A percentile compares a stretch with the other conserved stretches of the same genome.
Evolutionary conservation across 2,888 invertebrate species (phyloP).

Genomic region (Tineola bisselliella): DNA sequence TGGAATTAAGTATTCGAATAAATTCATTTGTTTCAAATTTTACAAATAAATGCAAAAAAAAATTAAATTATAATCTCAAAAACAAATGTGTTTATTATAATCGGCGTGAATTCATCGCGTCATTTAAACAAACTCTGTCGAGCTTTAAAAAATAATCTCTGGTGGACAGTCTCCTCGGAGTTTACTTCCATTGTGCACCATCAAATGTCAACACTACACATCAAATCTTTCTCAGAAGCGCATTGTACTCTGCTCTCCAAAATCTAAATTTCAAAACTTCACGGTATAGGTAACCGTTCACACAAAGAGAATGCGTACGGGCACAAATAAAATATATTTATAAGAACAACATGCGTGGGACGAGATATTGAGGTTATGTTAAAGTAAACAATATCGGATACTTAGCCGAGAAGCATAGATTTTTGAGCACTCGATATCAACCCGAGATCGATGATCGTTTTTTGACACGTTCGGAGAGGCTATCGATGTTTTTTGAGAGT

Average conservation of each 20-base stretch:
- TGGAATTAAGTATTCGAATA: no score
- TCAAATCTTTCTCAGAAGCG: constrained; percentile 46
- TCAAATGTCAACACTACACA: constrained; percentile 51
- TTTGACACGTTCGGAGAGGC: neutral
- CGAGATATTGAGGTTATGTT: constrained; percentile 2
- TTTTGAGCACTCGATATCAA: neutral
- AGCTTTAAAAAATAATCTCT: constrained; percentile 48
- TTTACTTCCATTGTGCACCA: constrained; percentile 51
- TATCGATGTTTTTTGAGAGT: neutral
- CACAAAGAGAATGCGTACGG: constrained; percentile 13
- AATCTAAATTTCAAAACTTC: constrained; percentile 50
- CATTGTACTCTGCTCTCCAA: constrained; percentile 30
- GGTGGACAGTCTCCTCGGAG: constrained; percentile 33
- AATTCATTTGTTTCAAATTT: no score
- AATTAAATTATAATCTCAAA: neutral
- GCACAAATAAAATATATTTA: constrained; percentile 13
- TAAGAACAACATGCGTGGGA: constrained; percentile 12
- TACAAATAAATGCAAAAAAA: neutral
- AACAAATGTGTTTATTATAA: neutral
- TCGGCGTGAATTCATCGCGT: constrained; percentile 25
- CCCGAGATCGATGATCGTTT: neutral
- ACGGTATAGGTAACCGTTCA: constrained; percentile 29
- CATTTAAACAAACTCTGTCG: constrained; percentile 43
- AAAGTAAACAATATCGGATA: neutral
- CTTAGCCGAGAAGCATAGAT: neutral